Evolutionary conservation across 2,888 invertebrate species (phyloP), one percentile per base, ranked within the genome.

Genomic region (Acanthosoma haemorrhoidale): DNA sequence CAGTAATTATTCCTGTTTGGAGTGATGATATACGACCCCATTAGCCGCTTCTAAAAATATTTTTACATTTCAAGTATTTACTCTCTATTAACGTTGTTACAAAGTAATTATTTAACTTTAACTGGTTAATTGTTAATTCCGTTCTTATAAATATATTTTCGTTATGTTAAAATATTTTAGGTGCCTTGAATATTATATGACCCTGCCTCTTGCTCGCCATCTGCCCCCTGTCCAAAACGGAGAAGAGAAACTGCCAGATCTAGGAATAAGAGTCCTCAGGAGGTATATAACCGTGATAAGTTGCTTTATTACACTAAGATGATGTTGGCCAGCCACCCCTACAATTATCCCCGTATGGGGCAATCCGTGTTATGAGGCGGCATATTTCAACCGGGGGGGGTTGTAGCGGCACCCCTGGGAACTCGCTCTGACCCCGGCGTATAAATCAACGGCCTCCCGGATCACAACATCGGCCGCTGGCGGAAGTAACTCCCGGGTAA

Each of bases 351-450:
- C 36, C n/a, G 61, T 41, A 41, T 39, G 25, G 38, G 25, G 64
- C 64, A 64, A 64, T 64, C 39, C 39, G 39, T 25, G 64, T 64
- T 64, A 64, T 64, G 64, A 25, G 64, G 15, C 29, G 36, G 39
- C 64, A 64, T 64, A 64, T 64, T 64, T 64, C 64, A 64, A 51
- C n/a, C 13, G 25, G 51, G 51, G 2, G 25, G 5, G n/a, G n/a
- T n/a, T n/a, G n/a, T 2, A n/a, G 31, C 25, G 4, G 25, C 15
- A 15, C 39, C 39, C 64, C 4, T 31, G 64, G 64, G 41, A 36
- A 29, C 18, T 25, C n/a, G 61, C 21, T n/a, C 21, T 51, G 51
- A 51, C 51, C 51, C 51, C 51, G 25, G n/a, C 3, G 51, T 51
- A 51, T 51, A 51, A 51, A 51, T 51, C 51, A 51, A 51, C 51